These are phyloP conservation scores for Chromobotia macracanthus DNA, from an alignment of 2,797 vertebrate genomes.

Conservation along the genomic window DNA sequence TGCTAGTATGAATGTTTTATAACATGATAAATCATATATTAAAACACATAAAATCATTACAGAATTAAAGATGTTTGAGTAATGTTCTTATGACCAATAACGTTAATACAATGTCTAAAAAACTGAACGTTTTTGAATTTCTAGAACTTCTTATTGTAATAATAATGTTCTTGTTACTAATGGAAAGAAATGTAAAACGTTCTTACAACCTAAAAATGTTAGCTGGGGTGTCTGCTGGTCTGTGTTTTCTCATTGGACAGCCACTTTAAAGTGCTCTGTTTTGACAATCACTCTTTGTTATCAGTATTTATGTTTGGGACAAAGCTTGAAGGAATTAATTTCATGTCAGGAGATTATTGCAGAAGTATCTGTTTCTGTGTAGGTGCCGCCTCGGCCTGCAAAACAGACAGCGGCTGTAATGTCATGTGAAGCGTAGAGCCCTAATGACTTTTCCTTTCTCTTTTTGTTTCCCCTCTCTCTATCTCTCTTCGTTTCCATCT, in stretches of 20 bases:
- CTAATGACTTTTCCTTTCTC: constrained; percentile 47
- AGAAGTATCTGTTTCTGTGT: constrained; percentile 61
- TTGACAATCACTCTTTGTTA: constrained; percentile 60
- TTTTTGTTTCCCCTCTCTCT: constrained; percentile 58
- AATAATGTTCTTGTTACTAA: too few species aligned
- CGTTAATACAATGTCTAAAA: too few species aligned
- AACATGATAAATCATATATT: too few species aligned
- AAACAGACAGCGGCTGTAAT: constrained; percentile 56
- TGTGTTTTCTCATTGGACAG: constrained; percentile 58
- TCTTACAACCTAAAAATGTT: too few species aligned
- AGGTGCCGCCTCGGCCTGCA: constrained; percentile 47
- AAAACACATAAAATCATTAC: too few species aligned
- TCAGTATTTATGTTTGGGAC: constrained; percentile 62
- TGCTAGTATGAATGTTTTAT: too few species aligned
- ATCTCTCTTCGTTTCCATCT: constrained; percentile 17
- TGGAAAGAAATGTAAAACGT: too few species aligned
- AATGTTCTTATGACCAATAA: too few species aligned
- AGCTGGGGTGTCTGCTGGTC: constrained; percentile 56
- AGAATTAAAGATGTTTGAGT: too few species aligned
- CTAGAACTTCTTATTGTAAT: too few species aligned
- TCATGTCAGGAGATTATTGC: constrained; percentile 60
- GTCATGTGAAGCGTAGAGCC: constrained; percentile 52
- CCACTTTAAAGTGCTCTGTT: constrained; percentile 45
- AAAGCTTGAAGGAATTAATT: constrained; percentile 62
- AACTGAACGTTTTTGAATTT: too few species aligned